Base-by-base conservation (phyloP, 2,888 invertebrate species). In the Strigamia transsilvanica region DNA sequence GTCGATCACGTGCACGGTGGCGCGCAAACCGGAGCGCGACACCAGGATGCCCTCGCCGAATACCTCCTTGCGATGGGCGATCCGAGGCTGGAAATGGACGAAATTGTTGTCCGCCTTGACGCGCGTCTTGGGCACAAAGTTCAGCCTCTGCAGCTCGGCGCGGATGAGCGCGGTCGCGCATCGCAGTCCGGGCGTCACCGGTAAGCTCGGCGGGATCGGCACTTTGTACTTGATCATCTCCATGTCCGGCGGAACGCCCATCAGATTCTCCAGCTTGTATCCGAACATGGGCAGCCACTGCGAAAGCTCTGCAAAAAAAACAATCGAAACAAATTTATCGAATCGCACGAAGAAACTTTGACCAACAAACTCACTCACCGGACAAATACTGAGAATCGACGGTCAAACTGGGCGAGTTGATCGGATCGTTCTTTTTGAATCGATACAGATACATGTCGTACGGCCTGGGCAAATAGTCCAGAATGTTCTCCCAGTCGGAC, bases 31-130 rank as follows among this genome's bases (percentile, higher is more conserved):
- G 0, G 96, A 94, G 0, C 95, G 93, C 86, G 96, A 96, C 82
- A 98, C 94, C 6, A 97, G 90, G 0, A 98, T 94, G 9, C 97
- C 97, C 88, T 96, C 95, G 0, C 96, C 96, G 86, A 96, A 96
- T 0, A 96, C 95, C 0, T 95, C 94, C 21, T 94, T 92, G 51
- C 94, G 91, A 88, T 95, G 96, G 0, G 96, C 94, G 2, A 96
- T 94, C 80, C 95, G 90, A 4, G 95, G 95, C 42, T 95, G 90
- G 0, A 90, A 13, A 94, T 94, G 86, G 94, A 94, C 0, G 94
- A 94, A 87, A 94, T 95, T 91, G 94, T 93, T 87, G 95, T 95
- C 34, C 95, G 89, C 1, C 95, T 89, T 0, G 95, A 95, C 83
- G 94, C 94, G 0, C 95, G 94, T 84, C 15, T 82, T 83, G 12